These are phyloP conservation scores for Fissipunctia ypsillon DNA, from an alignment of 2,888 invertebrate species.

Conservation along the genomic window DNA sequence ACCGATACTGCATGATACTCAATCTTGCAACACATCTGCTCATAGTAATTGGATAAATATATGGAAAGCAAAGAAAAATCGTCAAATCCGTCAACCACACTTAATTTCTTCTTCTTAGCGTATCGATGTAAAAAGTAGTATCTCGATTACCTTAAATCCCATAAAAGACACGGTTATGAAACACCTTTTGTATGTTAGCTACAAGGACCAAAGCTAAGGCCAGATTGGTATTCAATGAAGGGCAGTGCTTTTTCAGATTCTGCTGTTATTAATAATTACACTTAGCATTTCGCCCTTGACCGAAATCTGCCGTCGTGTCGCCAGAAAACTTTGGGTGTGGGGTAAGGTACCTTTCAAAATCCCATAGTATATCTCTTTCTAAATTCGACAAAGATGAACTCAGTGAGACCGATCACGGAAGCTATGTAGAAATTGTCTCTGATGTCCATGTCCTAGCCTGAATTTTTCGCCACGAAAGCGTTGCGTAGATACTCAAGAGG, in stretches of 20 bases:
- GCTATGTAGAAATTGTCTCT: not conserved
- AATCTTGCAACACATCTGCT: not conserved
- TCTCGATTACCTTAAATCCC: not conserved
- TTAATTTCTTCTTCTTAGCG: not conserved
- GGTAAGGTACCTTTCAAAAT: not conserved
- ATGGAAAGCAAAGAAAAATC: not conserved
- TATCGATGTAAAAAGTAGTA: not conserved
- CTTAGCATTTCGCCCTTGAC: not conserved
- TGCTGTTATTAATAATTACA: not conserved
- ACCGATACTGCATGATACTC: not conserved
- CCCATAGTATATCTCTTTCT: not conserved
- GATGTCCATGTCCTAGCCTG: not conserved
- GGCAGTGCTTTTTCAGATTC: too few relatives aligned
- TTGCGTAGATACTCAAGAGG: not conserved
- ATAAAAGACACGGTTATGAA: not conserved
- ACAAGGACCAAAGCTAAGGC: not conserved
- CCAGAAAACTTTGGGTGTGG: not conserved
- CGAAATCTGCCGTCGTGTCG: not conserved
- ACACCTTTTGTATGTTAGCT: not conserved
- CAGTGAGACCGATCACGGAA: not conserved
- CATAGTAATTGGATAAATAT: not conserved
- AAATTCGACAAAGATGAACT: not conserved
- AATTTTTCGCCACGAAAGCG: not conserved
- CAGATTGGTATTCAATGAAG: not conserved
- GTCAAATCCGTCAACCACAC: not conserved